Evolutionary conservation across 1,140 invertebrate genomes (phyloP).

Genomic region (Sweltsa coloradensis): DNA sequence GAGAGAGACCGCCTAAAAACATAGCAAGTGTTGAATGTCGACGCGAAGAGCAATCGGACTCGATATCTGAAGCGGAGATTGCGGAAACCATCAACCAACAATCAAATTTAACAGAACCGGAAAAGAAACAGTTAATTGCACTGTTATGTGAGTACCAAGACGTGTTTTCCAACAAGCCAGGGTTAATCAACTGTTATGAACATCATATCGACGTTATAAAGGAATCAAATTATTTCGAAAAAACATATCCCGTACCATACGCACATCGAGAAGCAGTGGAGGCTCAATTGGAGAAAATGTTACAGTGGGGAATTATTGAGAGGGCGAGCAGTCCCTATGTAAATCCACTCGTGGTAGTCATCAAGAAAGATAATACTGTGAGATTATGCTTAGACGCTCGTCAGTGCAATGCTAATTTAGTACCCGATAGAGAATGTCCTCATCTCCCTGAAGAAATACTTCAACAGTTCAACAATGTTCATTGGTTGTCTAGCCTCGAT

Average conservation of each 20-base stretch:
- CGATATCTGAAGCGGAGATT: no score
- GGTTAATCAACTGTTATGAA: no score
- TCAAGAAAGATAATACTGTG: slow-evolving; percentile 2
- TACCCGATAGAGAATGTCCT: background rate
- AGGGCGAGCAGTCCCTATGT: background rate
- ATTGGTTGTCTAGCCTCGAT: background rate
- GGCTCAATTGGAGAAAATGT: background rate
- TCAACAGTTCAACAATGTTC: background rate
- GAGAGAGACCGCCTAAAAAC: no score
- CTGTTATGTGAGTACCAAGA: no score
- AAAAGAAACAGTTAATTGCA: no score
- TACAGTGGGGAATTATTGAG: background rate
- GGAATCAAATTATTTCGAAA: no score
- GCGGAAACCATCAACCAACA: no score
- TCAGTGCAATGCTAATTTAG: background rate
- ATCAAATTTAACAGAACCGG: no score
- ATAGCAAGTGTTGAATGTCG: no score
- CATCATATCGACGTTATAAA: no score
- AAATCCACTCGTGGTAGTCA: background rate
- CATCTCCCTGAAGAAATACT: background rate
- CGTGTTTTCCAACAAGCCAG: no score
- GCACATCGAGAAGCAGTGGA: background rate
- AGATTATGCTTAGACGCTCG: slow-evolving; percentile 1
- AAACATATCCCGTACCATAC: background rate
- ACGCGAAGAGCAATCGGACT: no score